Base-by-base conservation (phyloP, 2,113 vertebrate genomes). In the Clarias magur region DNA sequence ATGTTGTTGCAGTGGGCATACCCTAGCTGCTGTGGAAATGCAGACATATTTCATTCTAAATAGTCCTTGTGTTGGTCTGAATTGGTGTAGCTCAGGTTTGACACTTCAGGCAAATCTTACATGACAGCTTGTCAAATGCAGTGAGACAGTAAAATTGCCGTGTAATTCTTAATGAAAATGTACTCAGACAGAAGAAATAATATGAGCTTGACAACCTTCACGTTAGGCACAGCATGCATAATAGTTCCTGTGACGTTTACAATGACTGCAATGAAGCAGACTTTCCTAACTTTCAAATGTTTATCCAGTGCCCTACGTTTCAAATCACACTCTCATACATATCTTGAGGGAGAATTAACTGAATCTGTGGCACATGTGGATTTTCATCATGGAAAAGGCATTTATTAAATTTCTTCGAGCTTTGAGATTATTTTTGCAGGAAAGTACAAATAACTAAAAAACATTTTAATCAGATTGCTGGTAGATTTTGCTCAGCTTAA, bases 381-480 rank as follows among this genome's bases (percentile, higher is more conserved):
- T 93, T 91, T 92, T 94, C 91, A 94, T 92, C 89, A 92, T 91
- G 91, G 91, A 84, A 89, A 85, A 86, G 84, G 89, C 87, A 79
- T 92, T 91, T 89, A 90, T 93, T 93, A 93, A 93, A 93, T 90
- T 90, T 91, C 90, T 92, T 85, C 91, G 91, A 90, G 70, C 92
- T 89, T 92, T 76, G 84, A 89, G 91, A 93, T 92, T 90, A 87
- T 88, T 89, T 89, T 89, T 91, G 87, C 86, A 73, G 87, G 68
- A 92, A 86, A 85, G 42, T 34, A 76, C 90, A 91, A 92, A 88
- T 76, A 38, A 38, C 34, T 38, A 38, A 38, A 38, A 38, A 38
- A 88, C 91, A 89, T 92, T 94, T 91, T 94, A 94, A 95, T 94
- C 93, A 94, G 92, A 90, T 87, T 82, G 84, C 82, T 87, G 86